phyloP scores from a whole-genome alignment of 37 sponge, comb jelly and placozoan genomes.

The Aplysina aerophoba region DNA sequence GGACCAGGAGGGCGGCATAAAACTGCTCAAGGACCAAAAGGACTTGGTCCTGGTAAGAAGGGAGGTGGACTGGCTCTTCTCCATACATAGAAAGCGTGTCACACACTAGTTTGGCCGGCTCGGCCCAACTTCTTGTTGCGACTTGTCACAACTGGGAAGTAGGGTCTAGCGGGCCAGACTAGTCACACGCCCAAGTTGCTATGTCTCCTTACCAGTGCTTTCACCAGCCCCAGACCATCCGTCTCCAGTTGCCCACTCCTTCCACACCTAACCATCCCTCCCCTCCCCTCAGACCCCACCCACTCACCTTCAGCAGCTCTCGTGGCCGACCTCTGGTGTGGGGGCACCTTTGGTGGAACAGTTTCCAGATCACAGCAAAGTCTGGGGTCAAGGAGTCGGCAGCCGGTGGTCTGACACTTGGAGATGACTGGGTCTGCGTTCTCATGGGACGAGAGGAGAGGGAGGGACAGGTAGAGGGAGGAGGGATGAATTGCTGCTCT shows the following conservation, averaged over 20 bases:
- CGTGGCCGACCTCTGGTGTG: neutral
- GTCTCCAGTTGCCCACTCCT: too few relatives aligned
- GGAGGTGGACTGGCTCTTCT: too few relatives aligned
- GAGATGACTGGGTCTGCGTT: neutral
- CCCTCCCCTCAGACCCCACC: too few relatives aligned
- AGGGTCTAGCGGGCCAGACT: too few relatives aligned
- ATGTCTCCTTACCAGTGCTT: too few relatives aligned
- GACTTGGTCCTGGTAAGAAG: neutral
- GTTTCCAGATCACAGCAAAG: slow-evolving; percentile 27
- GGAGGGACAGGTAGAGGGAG: neutral
- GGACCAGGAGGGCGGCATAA: neutral
- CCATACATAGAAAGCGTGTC: too few relatives aligned
- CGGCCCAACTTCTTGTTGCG: too few relatives aligned
- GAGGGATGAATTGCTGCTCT: neutral
- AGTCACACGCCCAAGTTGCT: too few relatives aligned
- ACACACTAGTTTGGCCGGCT: too few relatives aligned
- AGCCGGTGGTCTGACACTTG: neutral
- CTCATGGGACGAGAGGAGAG: neutral
- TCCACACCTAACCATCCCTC: too few relatives aligned
- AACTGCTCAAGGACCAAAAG: neutral
- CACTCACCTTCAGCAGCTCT: neutral
- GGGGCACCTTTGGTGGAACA: slow-evolving; percentile 15
- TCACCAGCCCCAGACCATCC: too few relatives aligned
- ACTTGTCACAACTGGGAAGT: too few relatives aligned
- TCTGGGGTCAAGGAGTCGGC: slow-evolving; percentile 9